Evolutionary conservation across 2,113 vertebrate species (phyloP), one percentile per base, ranked within the genome.

Genomic region (Asarcornis scutulata): DNA sequence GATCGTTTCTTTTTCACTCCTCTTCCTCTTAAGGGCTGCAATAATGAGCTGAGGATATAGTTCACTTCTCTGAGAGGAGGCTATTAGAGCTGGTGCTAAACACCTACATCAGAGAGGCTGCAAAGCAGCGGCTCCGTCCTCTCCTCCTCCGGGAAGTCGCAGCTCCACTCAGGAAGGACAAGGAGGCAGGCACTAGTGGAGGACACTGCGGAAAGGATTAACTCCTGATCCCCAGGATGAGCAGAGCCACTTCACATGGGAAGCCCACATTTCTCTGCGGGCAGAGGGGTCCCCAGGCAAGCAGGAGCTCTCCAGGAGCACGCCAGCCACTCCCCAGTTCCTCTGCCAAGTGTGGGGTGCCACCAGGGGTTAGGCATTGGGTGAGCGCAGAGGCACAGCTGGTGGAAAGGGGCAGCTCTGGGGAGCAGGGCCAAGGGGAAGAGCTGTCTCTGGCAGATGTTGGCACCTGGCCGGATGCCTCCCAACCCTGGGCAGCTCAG

Each of bases 21-120:
- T 78, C 63, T 93, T 91, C 92, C 86, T 96, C 86, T 96, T 96
- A 96, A 92, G 91, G 92, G 91, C 94, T 82, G 90, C 88, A 12
- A 17, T 93, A 97, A 92, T 93, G 94, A 97, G 93, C 87, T 13
- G 66, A 95, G 95, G 89, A 83, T 97, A 83, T 11, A 96, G 90
- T 93, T 97, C 77, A 56, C 56, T 96, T 74, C 93, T 93, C 74
- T 55, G 76, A 93, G 96, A 95, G 75, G 63, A 97, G 84, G 96
- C 96, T 95, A 82, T 97, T 97, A 97, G 77, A 96, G 85, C 89
- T 93, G 68, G 20, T 83, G 81, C 88, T 96, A 91, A 97, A 97
- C 95, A 93, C 83, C 92, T 97, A 92, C 93, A 95, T 96, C 87
- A 95, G 82, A 97, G 89, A 1, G 15, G 56, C 91, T 53, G 84